Evolutionary conservation across 1,140 invertebrate species (phyloP).

Genomic region (Phocides pigmalion): DNA sequence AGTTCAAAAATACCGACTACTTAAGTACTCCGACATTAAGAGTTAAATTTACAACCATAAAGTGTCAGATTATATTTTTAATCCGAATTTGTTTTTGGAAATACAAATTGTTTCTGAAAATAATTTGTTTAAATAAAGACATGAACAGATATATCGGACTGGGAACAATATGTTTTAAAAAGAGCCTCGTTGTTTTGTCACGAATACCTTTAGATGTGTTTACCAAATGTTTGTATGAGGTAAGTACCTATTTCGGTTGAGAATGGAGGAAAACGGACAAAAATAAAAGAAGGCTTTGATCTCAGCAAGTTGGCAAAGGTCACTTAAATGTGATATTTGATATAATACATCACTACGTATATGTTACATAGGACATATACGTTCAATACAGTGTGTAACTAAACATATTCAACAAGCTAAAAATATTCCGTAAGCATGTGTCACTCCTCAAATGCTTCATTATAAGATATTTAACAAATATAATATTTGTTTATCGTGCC

Average conservation of each 20-base stretch:
- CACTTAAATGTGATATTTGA: neutral
- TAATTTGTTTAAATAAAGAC: neutral
- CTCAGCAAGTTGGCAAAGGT: conserved; percentile 12
- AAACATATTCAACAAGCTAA: neutral
- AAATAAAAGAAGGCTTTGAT: conserved; percentile 26
- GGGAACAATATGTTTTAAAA: neutral
- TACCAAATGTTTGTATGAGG: conserved; percentile 18
- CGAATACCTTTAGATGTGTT: conserved; percentile 20
- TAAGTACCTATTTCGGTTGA: conserved; percentile 22
- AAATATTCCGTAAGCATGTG: neutral
- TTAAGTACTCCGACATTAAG: no score
- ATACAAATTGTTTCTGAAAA: no score
- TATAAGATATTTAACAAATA: neutral
- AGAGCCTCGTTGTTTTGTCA: neutral
- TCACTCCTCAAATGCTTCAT: neutral
- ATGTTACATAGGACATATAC: neutral
- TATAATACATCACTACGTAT: neutral
- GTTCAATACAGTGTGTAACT: neutral
- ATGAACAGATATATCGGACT: neutral
- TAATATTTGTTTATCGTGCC: neutral
- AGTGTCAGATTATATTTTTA: no score
- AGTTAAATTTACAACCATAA: no score
- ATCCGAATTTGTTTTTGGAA: no score
- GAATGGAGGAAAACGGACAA: conserved; percentile 24
- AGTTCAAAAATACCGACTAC: no score